phyloP scores from a whole-genome alignment of 2,888 invertebrate species.

The Cryptophagus acutangulus region DNA sequence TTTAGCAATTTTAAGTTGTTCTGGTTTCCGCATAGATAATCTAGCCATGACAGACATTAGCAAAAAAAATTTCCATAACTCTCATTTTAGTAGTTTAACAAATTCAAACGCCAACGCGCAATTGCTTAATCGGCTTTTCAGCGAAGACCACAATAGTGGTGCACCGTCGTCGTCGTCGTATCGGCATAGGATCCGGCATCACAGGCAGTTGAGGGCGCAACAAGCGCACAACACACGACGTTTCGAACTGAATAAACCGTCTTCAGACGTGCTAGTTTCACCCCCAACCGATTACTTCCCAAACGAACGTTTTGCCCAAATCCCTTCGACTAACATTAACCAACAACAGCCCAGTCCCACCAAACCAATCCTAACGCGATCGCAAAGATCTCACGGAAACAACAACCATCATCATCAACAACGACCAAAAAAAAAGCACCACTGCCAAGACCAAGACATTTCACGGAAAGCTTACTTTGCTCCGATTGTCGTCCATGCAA shows the following conservation, averaged over 20 bases:
- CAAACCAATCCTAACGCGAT: slow-evolving; percentile 15
- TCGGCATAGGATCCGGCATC: slow-evolving; percentile 32
- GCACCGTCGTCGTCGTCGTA: slow-evolving; percentile 11
- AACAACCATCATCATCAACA: slow-evolving; percentile 13
- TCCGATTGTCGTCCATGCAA: slow-evolving; percentile 63
- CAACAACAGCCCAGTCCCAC: slow-evolving; percentile 16
- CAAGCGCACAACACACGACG: slow-evolving; percentile 21
- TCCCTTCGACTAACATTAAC: slow-evolving; percentile 24
- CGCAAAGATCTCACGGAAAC: slow-evolving; percentile 16
- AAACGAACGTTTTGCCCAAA: slow-evolving; percentile 28
- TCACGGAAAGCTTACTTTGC: slow-evolving; percentile 61
- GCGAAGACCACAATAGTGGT: slow-evolving; percentile 9
- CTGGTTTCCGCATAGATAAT: slow-evolving; percentile 49
- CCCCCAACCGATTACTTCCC: slow-evolving; percentile 16
- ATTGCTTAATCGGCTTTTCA: slow-evolving; percentile 27
- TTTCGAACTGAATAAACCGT: slow-evolving; percentile 15
- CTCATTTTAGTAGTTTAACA: slow-evolving; percentile 28
- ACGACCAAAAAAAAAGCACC: slow-evolving; percentile 28
- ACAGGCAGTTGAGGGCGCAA: slow-evolving; percentile 28
- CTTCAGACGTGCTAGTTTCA: slow-evolving; percentile 25
- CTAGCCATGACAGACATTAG: slow-evolving; percentile 41
- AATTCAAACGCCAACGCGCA: slow-evolving; percentile 17
- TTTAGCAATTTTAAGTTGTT: slow-evolving; percentile 47
- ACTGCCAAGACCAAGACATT: slow-evolving; percentile 59
- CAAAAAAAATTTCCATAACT: slow-evolving; percentile 36